Conservation (phyloP, 1,140 invertebrate species). For the Brevipalpus yothersi region DNA sequence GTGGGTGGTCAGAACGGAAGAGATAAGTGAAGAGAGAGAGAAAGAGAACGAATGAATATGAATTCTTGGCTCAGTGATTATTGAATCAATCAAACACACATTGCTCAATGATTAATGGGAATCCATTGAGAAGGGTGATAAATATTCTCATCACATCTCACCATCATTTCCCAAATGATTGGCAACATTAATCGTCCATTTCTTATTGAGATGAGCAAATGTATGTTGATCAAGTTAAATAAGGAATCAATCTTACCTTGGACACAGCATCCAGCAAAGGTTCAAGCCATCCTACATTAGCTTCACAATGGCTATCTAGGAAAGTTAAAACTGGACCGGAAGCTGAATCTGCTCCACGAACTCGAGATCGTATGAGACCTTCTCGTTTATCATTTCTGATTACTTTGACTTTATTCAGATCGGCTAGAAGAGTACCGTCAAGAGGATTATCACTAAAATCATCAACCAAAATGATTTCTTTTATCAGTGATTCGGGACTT, state of each 20-base stretch:
- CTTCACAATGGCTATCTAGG: constrained; percentile 83
- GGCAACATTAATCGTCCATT: background rate
- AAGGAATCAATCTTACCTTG: constrained; percentile 20
- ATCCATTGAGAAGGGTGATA: background rate
- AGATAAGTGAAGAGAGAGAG: too few relatives aligned
- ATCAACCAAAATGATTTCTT: constrained; percentile 27
- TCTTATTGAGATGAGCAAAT: background rate
- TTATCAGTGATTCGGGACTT: constrained; percentile 19
- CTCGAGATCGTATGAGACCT: constrained; percentile 68
- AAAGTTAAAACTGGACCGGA: constrained; percentile 82
- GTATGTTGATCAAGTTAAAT: background rate
- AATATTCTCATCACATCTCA: background rate
- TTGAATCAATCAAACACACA: too few relatives aligned
- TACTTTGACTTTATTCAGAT: constrained; percentile 46
- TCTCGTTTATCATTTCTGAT: constrained; percentile 65
- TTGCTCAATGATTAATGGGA: too few relatives aligned
- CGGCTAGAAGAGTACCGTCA: constrained; percentile 59
- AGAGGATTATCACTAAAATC: constrained; percentile 36
- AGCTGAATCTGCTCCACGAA: constrained; percentile 70
- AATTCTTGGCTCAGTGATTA: too few relatives aligned
- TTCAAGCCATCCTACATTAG: constrained; percentile 71
- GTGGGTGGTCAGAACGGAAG: too few relatives aligned
- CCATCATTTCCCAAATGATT: background rate
- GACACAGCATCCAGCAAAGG: constrained; percentile 37
- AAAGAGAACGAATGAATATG: too few relatives aligned